A percentile compares a stretch with the other conserved stretches of the same genome.
These are phyloP conservation scores for Acleris emargana DNA, from an alignment of 2,888 invertebrate species.

Conservation along the genomic window DNA sequence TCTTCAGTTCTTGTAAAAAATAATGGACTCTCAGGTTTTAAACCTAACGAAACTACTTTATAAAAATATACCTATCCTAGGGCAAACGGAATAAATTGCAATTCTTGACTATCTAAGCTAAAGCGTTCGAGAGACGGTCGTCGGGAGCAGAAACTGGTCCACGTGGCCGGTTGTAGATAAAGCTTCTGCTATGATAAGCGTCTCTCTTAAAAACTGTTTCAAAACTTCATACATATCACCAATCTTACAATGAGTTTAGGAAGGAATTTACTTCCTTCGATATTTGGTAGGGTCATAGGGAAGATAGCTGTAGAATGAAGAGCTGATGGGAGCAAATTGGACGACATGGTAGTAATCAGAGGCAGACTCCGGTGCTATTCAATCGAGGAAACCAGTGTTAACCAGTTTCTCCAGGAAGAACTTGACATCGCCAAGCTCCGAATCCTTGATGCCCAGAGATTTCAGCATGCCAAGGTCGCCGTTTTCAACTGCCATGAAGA, in stretches of 20 bases:
- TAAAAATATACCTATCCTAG: slow-evolving; percentile 68
- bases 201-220: slow-evolving; percentile 40
- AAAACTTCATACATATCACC: slow-evolving; percentile 45
- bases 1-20: slow-evolving; percentile 21
- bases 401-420: slow-evolving; percentile 98
- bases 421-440: slow-evolving; percentile 96
- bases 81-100: slow-evolving; percentile 57
- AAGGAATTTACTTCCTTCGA: slow-evolving; percentile 63
- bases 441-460: slow-evolving; percentile 97
- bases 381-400: slow-evolving; percentile 97
- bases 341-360: slow-evolving; percentile 88
- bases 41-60: slow-evolving; percentile 54
- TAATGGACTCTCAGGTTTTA: slow-evolving; percentile 29
- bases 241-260: slow-evolving; percentile 54
- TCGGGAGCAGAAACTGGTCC: slow-evolving; percentile 54
- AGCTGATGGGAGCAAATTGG: slow-evolving; percentile 87
- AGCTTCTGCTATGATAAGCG: slow-evolving; percentile 50
- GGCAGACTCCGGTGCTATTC: slow-evolving; percentile 89
- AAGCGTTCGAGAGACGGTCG: slow-evolving; percentile 46
- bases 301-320: slow-evolving; percentile 88
- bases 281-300: slow-evolving; percentile 83
- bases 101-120: slow-evolving; percentile 44
- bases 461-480: slow-evolving; percentile 97
- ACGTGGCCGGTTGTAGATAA: slow-evolving; percentile 76
- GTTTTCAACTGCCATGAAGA: slow-evolving; percentile 97